phyloP scores from a whole-genome alignment of 1,140 invertebrate species.

The Chymomyza costata region DNA sequence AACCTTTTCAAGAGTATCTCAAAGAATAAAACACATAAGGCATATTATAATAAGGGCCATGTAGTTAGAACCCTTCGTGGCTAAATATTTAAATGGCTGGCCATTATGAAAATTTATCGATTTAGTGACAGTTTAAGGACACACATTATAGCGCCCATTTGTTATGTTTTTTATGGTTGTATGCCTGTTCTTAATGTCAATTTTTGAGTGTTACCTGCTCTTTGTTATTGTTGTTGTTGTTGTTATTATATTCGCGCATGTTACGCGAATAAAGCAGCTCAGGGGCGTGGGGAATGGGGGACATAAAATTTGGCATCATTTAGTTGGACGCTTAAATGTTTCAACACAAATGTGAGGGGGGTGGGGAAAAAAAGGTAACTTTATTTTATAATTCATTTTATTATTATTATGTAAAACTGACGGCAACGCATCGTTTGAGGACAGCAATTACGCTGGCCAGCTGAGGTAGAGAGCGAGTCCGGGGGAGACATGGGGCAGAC shows the following conservation, averaged over 20 bases:
- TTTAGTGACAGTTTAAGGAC: slow-evolving; percentile 72
- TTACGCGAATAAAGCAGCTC: no score
- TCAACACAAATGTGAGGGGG: no score
- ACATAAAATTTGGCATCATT: no score
- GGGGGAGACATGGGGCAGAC: no score
- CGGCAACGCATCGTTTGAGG: no score
- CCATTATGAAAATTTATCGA: slow-evolving; percentile 73
- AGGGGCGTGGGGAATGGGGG: no score
- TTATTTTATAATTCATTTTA: slow-evolving; percentile 73
- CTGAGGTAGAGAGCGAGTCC: no score
- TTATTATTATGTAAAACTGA: slow-evolving; percentile 70
- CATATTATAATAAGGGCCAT: no score
- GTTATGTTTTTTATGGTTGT: slow-evolving; percentile 70
- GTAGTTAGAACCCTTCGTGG: slow-evolving; percentile 19
- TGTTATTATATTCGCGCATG: no score
- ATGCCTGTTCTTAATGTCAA: slow-evolving; percentile 70
- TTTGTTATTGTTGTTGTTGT: no score
- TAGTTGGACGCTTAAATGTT: slow-evolving; percentile 28
- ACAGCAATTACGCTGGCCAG: slow-evolving; percentile 65
- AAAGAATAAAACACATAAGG: no score
- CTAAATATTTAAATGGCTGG: slow-evolving; percentile 72
- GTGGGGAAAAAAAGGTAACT: slow-evolving; percentile 71
- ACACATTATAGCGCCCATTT: slow-evolving; percentile 70
- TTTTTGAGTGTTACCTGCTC: slow-evolving; percentile 62
- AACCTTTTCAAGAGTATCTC: no score